These are phyloP conservation scores for Heliocidaris erythrogramma DNA, from an alignment of 35 echinoderm and acorn worm genomes.

Conservation along the genomic window DNA sequence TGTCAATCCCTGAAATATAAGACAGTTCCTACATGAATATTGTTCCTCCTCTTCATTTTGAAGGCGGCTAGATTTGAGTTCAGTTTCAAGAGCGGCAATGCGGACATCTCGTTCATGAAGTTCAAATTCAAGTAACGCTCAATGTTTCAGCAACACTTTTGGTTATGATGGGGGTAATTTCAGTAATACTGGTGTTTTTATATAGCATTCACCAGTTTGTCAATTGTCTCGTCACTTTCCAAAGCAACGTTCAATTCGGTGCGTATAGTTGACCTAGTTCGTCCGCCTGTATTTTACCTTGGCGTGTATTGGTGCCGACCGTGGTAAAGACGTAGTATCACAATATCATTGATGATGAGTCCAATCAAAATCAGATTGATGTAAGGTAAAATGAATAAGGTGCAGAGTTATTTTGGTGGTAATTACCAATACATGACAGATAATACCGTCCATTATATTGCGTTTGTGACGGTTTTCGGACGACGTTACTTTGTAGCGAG, in stretches of 20 bases:
- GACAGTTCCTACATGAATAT: background rate
- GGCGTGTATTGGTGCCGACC: background rate
- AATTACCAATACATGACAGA: background rate
- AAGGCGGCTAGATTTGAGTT: background rate
- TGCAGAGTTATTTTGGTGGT: too few relatives aligned
- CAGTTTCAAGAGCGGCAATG: background rate
- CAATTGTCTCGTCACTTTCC: too few relatives aligned
- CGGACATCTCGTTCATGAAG: background rate
- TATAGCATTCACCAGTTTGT: too few relatives aligned
- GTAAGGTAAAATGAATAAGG: background rate
- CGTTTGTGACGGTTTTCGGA: background rate
- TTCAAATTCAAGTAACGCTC: background rate
- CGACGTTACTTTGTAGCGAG: background rate
- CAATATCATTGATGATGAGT: background rate
- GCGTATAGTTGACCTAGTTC: background rate
- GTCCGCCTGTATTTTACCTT: background rate
- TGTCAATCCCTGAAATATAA: background rate
- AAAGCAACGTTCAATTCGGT: background rate
- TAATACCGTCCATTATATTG: background rate
- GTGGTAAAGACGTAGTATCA: background rate
- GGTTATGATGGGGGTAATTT: background rate
- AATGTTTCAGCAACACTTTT: background rate
- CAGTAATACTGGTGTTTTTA: background rate
- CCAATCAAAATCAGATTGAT: background rate
- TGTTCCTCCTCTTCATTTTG: slow-evolving; percentile 17